A percentile compares a stretch with the other conserved stretches of the same genome.
Evolutionary conservation across 2,797 vertebrate species (phyloP).

Genomic region (Mus minutoides): DNA sequence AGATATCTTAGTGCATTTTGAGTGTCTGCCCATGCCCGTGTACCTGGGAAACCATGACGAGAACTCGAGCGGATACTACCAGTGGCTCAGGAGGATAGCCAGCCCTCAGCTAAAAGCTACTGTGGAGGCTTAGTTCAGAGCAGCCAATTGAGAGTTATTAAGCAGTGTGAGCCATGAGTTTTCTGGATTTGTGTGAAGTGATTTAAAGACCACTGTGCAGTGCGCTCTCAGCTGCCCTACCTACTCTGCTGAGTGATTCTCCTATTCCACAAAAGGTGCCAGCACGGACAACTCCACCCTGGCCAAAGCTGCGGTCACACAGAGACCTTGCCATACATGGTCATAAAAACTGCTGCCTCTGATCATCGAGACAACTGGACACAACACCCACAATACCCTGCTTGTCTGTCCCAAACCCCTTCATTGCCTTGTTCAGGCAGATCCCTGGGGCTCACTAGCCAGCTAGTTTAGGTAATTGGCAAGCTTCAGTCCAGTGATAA

Average conservation of each 20-base stretch:
- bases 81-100: slow-evolving; percentile 89
- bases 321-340: not conserved
- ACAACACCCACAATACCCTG: not conserved
- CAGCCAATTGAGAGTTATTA: slow-evolving; percentile 88
- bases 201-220: slow-evolving; percentile 89
- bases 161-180: slow-evolving; percentile 89
- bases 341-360: not conserved
- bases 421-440: slow-evolving; percentile 80
- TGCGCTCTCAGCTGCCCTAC: slow-evolving; percentile 88
- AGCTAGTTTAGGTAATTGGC: too few species aligned
- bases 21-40: slow-evolving; percentile 89
- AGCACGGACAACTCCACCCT: slow-evolving; percentile 89
- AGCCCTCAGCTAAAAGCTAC: slow-evolving; percentile 88
- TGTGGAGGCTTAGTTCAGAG: slow-evolving; percentile 79
- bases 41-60: slow-evolving; percentile 90
- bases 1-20: slow-evolving; percentile 90
- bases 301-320: slow-evolving; percentile 85
- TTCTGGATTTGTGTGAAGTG: slow-evolving; percentile 88
- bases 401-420: not conserved
- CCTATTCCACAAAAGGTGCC: slow-evolving; percentile 87
- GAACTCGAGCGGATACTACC: slow-evolving; percentile 87
- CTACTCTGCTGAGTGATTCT: slow-evolving; percentile 89
- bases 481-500: not conserved
- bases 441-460: not conserved
- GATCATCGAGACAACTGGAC: not conserved